These are phyloP conservation scores for Dioctria linearis DNA, from an alignment of 2,888 invertebrate species.

Conservation along the genomic window DNA sequence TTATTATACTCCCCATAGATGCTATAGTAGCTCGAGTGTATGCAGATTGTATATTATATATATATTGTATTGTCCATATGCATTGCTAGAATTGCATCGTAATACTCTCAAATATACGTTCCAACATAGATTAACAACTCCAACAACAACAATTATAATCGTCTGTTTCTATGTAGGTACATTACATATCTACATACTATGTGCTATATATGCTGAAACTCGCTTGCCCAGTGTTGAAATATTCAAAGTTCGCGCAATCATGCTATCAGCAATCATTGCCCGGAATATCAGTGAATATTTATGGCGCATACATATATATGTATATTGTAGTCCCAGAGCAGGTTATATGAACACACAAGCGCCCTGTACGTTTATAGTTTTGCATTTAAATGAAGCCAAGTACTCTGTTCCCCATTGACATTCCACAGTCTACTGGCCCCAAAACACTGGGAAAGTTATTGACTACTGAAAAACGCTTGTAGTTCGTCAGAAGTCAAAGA, in stretches of 20 bases:
- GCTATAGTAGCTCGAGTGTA: not conserved
- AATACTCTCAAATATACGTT: no score
- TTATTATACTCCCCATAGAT: not conserved
- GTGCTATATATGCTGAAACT: slow-evolving; percentile 13
- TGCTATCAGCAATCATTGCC: slow-evolving; percentile 41
- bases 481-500: no score
- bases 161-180: no score
- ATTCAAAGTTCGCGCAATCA: slow-evolving; percentile 36
- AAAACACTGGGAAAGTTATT: not conserved
- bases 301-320: slow-evolving; percentile 10
- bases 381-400: slow-evolving; percentile 31
- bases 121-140: slow-evolving; percentile 21
- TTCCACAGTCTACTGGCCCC: not conserved
- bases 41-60: slow-evolving; percentile 30
- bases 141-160: not conserved
- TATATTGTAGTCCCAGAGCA: not conserved
- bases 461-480: not conserved
- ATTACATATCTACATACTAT: not conserved
- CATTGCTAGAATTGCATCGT: slow-evolving; percentile 37
- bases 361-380: not conserved
- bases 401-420: not conserved
- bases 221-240: slow-evolving; percentile 22
- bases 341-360: no score
- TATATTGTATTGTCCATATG: slow-evolving; percentile 36
- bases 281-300: slow-evolving; percentile 44